phyloP scores from a whole-genome alignment of 2,888 invertebrate genomes.

The Drosophila merina region DNA sequence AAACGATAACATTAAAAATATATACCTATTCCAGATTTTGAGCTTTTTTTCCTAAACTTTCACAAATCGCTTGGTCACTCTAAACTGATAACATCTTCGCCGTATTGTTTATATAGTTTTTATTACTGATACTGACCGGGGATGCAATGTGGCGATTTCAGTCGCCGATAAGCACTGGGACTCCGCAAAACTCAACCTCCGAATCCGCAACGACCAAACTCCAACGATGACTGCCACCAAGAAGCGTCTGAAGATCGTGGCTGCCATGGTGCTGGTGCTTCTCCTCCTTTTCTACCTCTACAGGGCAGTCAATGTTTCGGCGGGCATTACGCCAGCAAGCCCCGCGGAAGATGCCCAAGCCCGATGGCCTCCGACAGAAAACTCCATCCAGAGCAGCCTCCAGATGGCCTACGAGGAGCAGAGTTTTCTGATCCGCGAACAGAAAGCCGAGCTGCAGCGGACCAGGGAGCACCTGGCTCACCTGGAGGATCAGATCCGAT shows the following conservation, averaged over 20 bases:
- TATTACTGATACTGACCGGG: slow-evolving; percentile 35
- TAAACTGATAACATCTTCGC: slow-evolving; percentile 18
- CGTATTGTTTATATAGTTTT: slow-evolving; percentile 42
- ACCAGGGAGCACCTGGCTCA: slow-evolving; percentile 87
- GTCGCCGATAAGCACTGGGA: slow-evolving; percentile 65
- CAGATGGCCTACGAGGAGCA: slow-evolving; percentile 64
- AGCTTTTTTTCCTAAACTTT: not conserved
- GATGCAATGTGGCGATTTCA: slow-evolving; percentile 63
- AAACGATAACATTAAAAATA: too few relatives aligned
- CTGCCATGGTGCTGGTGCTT: slow-evolving; percentile 49
- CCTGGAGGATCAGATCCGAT: slow-evolving; percentile 89
- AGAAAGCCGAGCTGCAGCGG: slow-evolving; percentile 85
- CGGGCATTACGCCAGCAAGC: not conserved
- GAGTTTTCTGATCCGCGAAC: slow-evolving; percentile 65
- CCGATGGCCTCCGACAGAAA: slow-evolving; percentile 62
- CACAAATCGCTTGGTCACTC: slow-evolving; percentile 4
- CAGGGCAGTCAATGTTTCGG: slow-evolving; percentile 51
- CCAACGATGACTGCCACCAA: slow-evolving; percentile 61
- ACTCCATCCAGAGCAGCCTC: slow-evolving; percentile 53
- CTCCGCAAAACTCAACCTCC: slow-evolving; percentile 33
- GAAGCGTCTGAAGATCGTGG: slow-evolving; percentile 61
- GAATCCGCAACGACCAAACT: slow-evolving; percentile 24
- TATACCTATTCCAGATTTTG: too few relatives aligned
- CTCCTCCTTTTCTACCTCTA: slow-evolving; percentile 72
- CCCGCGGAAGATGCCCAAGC: slow-evolving; percentile 49